Conservation (phyloP, 2,113 vertebrate genomes). For the Platysteira castanea region DNA sequence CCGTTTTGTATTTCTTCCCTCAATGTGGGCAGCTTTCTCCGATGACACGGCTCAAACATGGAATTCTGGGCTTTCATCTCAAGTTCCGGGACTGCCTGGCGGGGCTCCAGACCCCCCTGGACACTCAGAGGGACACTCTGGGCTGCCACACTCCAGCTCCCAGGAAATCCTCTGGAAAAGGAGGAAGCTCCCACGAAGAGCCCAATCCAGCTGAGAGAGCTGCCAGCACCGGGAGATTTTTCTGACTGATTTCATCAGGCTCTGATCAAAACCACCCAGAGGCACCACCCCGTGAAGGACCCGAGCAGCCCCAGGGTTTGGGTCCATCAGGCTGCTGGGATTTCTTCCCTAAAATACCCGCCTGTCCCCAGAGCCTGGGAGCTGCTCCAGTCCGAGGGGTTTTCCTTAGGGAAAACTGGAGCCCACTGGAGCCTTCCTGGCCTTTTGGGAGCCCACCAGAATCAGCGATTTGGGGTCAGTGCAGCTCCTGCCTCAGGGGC, state of each 20-base stretch:
- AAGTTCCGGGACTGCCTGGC: too few species aligned
- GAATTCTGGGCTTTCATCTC: too few species aligned
- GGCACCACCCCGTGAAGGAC: not conserved
- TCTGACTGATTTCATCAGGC: not conserved
- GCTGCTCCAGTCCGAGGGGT: not conserved
- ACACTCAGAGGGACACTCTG: too few species aligned
- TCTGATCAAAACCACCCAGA: not conserved
- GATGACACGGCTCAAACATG: too few species aligned
- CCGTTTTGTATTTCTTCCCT: too few species aligned
- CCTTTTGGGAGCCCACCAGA: accelerated
- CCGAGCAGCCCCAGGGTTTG: not conserved
- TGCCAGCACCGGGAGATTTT: not conserved
- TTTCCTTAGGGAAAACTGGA: not conserved
- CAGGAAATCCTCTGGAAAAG: not conserved
- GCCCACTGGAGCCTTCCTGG: not conserved
- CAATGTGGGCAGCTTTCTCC: too few species aligned
- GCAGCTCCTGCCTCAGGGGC: not conserved
- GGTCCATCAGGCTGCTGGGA: not conserved
- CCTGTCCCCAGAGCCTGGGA: not conserved
- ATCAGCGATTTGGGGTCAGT: not conserved
- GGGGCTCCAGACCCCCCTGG: too few species aligned
- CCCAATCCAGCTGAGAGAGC: not conserved
- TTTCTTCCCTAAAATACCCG: not conserved
- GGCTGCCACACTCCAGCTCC: not conserved
- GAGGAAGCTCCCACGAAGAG: not conserved